phyloP scores from a whole-genome alignment of 2,797 vertebrate genomes.

The Acanthis flammea region DNA sequence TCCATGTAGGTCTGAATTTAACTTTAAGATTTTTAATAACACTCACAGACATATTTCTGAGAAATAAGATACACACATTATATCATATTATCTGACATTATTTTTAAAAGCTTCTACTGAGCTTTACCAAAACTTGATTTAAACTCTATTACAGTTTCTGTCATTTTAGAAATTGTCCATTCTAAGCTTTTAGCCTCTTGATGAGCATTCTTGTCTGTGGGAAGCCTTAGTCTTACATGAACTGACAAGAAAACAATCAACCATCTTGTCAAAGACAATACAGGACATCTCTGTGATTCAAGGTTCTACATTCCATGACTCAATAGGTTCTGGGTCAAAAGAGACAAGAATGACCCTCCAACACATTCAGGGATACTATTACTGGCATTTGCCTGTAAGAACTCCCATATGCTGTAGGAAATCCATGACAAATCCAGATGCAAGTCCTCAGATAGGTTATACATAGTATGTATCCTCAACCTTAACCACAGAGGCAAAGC shows the following conservation, averaged over 20 bases:
- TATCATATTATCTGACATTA: not conserved
- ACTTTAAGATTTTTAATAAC: not conserved
- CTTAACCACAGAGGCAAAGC: not conserved
- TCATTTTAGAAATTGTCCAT: not conserved
- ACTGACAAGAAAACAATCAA: not conserved
- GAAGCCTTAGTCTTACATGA: not conserved
- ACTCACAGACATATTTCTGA: not conserved
- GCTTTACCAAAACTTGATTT: not conserved
- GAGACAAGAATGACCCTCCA: not conserved
- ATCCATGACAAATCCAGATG: not conserved
- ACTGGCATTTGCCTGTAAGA: not conserved
- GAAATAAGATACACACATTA: not conserved
- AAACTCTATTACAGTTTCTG: not conserved
- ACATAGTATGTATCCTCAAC: not conserved
- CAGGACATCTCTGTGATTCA: not conserved
- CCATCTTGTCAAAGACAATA: not conserved
- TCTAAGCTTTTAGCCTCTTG: not conserved
- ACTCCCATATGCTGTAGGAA: not conserved
- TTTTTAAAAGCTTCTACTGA: not conserved
- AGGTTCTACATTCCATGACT: not conserved
- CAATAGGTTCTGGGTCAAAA: not conserved
- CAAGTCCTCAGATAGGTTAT: not conserved
- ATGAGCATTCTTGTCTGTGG: not conserved
- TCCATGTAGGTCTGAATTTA: not conserved
- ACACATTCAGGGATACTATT: not conserved